Evolutionary conservation across 2,797 vertebrate genomes (phyloP).

Genomic region (Halcyon leucocephala): DNA sequence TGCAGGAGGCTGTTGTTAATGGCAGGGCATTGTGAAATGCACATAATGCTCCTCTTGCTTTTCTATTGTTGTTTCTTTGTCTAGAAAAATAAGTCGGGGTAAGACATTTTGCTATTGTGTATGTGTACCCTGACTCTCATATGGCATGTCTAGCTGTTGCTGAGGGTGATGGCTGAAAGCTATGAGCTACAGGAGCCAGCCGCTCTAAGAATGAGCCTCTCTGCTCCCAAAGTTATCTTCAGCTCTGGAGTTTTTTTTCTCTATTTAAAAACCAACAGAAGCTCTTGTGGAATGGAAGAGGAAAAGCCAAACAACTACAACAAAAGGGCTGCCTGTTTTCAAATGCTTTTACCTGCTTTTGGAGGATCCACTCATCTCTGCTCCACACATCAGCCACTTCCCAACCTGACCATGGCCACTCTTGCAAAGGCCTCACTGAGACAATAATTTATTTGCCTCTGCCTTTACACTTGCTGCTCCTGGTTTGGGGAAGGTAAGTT

Average conservation of each 20-base stretch:
- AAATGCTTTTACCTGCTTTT: rapidly evolving
- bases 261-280: neutral
- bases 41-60: neutral
- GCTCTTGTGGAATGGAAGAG: neutral
- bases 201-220: neutral
- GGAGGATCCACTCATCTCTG: neutral
- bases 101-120: neutral
- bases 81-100: neutral
- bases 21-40: neutral
- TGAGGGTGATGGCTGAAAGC: neutral
- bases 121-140: neutral
- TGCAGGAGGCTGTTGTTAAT: slow-evolving; percentile 7
- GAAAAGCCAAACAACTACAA: neutral
- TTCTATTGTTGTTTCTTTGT: neutral
- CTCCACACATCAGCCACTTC: neutral
- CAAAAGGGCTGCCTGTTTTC: rapidly evolving
- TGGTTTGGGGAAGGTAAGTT: neutral
- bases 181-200: neutral
- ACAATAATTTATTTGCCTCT: rapidly evolving
- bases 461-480: neutral
- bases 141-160: neutral
- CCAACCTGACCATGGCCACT: neutral
- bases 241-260: neutral
- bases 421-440: rapidly evolving
- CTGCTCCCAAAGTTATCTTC: neutral